A percentile compares a stretch with the other conserved stretches of the same genome.
Conservation (phyloP, 2,113 vertebrate species). For the Erythrolamprus reginae region DNA sequence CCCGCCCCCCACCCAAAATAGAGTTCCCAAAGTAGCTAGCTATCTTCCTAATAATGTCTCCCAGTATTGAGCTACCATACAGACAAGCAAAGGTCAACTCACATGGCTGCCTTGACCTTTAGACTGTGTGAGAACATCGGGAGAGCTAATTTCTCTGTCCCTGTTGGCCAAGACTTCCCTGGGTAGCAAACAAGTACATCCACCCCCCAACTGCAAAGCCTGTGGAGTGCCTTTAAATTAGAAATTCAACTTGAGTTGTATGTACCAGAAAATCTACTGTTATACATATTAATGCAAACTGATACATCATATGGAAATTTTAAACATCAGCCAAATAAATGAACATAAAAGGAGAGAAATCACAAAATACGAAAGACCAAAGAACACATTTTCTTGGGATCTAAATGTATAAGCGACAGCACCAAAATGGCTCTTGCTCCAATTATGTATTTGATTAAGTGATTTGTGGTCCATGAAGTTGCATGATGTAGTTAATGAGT, state of each 20-base stretch:
- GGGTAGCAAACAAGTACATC: not conserved
- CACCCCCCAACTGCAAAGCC: not conserved
- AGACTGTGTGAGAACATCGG: not conserved
- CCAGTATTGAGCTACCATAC: too few relatives aligned
- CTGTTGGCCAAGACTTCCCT: not conserved
- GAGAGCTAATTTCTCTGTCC: not conserved
- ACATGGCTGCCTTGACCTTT: not conserved
- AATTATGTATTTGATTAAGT: not conserved
- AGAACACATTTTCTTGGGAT: not conserved
- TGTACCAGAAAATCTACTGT: not conserved
- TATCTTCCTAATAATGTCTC: not conserved
- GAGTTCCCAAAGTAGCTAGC: not conserved
- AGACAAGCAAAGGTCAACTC: not conserved
- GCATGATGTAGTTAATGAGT: not conserved
- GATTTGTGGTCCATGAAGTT: not conserved
- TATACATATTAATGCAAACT: not conserved
- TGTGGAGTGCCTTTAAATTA: not conserved
- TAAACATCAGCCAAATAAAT: not conserved
- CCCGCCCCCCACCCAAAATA: not conserved
- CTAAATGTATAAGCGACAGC: too few relatives aligned
- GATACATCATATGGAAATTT: not conserved
- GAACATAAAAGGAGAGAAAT: not conserved
- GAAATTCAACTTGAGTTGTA: not conserved
- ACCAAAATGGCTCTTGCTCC: not conserved
- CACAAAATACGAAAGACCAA: not conserved